A percentile compares a stretch with the other conserved stretches of the same genome.
Conservation (phyloP, 2,797 vertebrate genomes). For the Xenops minutus region DNA sequence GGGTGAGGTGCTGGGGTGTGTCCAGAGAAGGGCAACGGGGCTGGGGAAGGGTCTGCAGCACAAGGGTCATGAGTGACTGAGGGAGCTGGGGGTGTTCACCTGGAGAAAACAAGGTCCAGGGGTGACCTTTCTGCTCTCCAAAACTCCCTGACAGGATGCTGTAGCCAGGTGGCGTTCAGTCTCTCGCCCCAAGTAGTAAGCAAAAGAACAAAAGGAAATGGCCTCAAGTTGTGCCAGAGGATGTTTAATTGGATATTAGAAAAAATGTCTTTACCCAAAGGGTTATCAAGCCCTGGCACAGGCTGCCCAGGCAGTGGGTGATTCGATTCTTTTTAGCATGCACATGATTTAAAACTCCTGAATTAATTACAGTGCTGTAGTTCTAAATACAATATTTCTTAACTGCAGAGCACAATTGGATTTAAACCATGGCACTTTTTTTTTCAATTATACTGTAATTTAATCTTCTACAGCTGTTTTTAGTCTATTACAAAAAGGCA, state of each 20-base stretch:
- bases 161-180: rapidly evolving
- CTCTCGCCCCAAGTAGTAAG: not conserved
- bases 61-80: not conserved
- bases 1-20: not conserved
- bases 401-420: not conserved
- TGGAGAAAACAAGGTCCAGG: not conserved
- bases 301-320: not conserved
- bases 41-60: not conserved
- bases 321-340: not conserved
- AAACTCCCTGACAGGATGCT: not conserved
- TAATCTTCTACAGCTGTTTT: not conserved
- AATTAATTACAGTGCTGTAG: not conserved
- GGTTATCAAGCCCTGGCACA: not conserved
- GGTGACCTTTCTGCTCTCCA: not conserved
- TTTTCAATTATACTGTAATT: not conserved
- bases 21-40: not conserved
- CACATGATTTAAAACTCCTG: not conserved
- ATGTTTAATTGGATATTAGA: not conserved
- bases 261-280: not conserved
- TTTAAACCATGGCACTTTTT: not conserved
- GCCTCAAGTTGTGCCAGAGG: not conserved
- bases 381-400: not conserved
- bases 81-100: not conserved
- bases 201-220: not conserved
- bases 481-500: not conserved